A percentile compares a stretch with the other conserved stretches of the same genome.
phyloP scores from a whole-genome alignment of 1,140 invertebrate genomes.

The Chionoecetes opilio region DNA sequence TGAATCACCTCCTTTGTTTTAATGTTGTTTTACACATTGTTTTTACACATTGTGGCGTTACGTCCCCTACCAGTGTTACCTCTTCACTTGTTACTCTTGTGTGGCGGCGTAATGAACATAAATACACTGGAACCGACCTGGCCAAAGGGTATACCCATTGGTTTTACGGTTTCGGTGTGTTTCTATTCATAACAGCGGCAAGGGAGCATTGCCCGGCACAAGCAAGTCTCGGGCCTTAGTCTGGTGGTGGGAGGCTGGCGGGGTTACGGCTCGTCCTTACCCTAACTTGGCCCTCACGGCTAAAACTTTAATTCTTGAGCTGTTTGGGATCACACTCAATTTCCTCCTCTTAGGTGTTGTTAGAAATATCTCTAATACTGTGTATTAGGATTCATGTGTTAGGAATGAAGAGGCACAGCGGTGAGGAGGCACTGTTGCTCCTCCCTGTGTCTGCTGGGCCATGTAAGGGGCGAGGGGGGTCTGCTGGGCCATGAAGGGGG shows the following conservation, averaged over 20 bases:
- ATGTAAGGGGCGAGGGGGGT: not conserved
- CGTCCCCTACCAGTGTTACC: not conserved
- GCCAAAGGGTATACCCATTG: too few species aligned
- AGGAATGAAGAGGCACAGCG: not conserved
- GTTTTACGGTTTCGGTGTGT: too few species aligned
- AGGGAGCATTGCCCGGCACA: not conserved
- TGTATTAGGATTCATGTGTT: constrained; percentile 21
- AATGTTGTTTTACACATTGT: not conserved
- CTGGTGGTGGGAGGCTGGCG: not conserved
- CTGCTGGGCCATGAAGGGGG: not conserved
- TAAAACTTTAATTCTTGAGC: not conserved
- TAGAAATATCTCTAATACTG: not conserved
- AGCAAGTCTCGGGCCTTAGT: not conserved
- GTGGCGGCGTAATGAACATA: too few species aligned
- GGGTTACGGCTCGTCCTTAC: too few species aligned
- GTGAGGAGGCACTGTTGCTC: not conserved
- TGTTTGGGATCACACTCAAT: not conserved
- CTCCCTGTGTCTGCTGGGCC: not conserved
- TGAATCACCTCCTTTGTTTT: not conserved
- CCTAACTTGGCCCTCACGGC: not conserved
- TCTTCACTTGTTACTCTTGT: not conserved
- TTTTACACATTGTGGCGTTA: not conserved
- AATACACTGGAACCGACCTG: too few species aligned
- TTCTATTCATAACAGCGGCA: too few species aligned
- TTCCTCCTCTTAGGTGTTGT: not conserved